phyloP scores from a whole-genome alignment of 1,140 invertebrate species.

The Cherax destructor region DNA sequence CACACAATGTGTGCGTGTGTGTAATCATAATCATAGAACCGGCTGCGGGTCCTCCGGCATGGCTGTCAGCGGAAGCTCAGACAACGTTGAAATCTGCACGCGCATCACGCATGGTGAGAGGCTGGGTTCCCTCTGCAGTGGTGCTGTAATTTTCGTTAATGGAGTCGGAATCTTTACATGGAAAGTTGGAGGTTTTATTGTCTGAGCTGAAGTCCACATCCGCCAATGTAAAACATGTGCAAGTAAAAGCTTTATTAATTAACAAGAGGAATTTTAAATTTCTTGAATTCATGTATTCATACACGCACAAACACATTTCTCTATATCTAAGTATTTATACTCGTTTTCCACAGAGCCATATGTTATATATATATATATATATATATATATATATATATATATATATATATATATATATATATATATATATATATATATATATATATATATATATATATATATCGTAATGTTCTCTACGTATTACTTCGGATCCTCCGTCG shows the following conservation, averaged over 20 bases:
- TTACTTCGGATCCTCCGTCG: not conserved
- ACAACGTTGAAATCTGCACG: not conserved
- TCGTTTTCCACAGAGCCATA: not conserved
- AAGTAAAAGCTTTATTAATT: not conserved
- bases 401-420: slow-evolving; percentile 23
- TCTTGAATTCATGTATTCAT: not conserved
- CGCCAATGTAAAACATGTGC: not conserved
- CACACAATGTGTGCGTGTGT: too few relatives aligned
- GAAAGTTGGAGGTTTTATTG: too few relatives aligned
- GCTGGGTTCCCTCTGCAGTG: too few relatives aligned
- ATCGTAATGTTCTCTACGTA: too few relatives aligned
- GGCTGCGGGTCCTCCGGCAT: not conserved
- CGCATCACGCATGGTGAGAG: too few relatives aligned
- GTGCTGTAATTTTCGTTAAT: too few relatives aligned
- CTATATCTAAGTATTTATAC: slow-evolving; percentile 19
- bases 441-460: slow-evolving; percentile 6
- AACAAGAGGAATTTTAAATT: not conserved
- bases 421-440: slow-evolving; percentile 25
- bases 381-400: slow-evolving; percentile 39
- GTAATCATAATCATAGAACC: not conserved
- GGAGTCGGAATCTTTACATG: too few relatives aligned
- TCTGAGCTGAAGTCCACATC: too few relatives aligned
- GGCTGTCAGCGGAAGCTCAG: too few relatives aligned
- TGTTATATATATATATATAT: slow-evolving; percentile 32
- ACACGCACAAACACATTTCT: not conserved